Conservation (phyloP, 2,797 vertebrate species). For the Manis crassicaudata region DNA sequence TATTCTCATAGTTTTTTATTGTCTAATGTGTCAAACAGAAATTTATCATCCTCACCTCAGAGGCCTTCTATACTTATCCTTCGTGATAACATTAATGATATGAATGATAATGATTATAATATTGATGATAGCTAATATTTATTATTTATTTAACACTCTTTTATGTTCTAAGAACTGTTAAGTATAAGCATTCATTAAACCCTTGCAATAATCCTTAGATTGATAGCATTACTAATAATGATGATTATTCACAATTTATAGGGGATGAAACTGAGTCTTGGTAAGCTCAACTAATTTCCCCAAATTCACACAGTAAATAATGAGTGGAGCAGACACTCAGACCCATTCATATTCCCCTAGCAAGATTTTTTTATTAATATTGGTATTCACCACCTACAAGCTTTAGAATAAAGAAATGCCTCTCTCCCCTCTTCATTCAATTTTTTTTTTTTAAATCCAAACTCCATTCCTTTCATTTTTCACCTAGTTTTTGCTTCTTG, state of each 20-base stretch:
- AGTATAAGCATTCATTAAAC: neutral
- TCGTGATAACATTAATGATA: neutral
- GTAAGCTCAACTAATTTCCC: neutral
- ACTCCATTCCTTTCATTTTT: neutral
- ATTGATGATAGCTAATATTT: neutral
- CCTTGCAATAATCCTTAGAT: neutral
- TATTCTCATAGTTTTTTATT: neutral
- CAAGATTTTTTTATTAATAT: constrained; percentile 19
- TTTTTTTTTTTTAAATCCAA: neutral
- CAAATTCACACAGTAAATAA: constrained; percentile 28
- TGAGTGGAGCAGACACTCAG: neutral
- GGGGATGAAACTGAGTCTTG: neutral
- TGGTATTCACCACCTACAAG: neutral
- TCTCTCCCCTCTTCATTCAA: neutral
- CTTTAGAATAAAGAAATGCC: neutral
- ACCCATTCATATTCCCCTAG: neutral
- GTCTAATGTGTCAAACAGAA: constrained; percentile 2
- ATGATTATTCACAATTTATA: constrained; percentile 1
- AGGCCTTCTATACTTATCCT: neutral
- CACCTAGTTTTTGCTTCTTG: too few relatives aligned
- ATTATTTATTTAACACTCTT: neutral
- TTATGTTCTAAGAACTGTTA: neutral
- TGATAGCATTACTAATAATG: constrained; percentile 1
- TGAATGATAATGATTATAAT: neutral
- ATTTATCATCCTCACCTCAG: neutral